Percentiles rank a stretch among this genome's conserved stretches.
These are phyloP conservation scores for Diglossa cyanea DNA, from an alignment of 2,797 vertebrate species.

Conservation along the genomic window DNA sequence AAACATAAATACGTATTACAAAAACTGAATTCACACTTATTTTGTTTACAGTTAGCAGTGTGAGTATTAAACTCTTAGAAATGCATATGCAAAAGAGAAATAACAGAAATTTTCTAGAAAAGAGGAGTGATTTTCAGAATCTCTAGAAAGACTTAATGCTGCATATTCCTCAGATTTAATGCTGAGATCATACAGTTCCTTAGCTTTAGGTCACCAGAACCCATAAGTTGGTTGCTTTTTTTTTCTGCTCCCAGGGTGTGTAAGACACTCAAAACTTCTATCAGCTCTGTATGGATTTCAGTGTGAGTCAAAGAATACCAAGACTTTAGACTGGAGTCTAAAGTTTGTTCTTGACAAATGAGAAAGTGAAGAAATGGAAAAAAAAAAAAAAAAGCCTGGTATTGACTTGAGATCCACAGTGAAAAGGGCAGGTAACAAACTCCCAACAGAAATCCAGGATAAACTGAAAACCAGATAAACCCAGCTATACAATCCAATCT, in stretches of 20 bases:
- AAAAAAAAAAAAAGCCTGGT: not conserved
- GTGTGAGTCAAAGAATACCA: not conserved
- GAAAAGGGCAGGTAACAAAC: not conserved
- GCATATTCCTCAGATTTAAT: not conserved
- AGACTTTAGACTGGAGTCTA: not conserved
- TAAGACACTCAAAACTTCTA: not conserved
- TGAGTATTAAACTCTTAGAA: not conserved
- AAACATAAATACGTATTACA: not conserved
- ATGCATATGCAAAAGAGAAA: not conserved
- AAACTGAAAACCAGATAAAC: not conserved
- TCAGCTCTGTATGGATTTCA: not conserved
- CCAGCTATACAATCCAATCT: rapidly evolving
- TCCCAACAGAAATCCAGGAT: not conserved
- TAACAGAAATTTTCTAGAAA: not conserved
- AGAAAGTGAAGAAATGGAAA: not conserved
- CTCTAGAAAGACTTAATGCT: not conserved
- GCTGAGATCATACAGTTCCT: not conserved
- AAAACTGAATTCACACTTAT: not conserved
- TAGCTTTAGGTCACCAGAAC: not conserved
- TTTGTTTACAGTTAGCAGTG: not conserved
- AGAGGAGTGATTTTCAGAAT: not conserved
- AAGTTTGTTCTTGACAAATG: not conserved
- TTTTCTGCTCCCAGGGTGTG: not conserved
- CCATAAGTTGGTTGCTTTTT: rapidly evolving
- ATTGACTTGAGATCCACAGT: not conserved